Evolutionary conservation across 2,888 invertebrate species (phyloP), one percentile per base, ranked within the genome.

Genomic region (Abscondita cerata): DNA sequence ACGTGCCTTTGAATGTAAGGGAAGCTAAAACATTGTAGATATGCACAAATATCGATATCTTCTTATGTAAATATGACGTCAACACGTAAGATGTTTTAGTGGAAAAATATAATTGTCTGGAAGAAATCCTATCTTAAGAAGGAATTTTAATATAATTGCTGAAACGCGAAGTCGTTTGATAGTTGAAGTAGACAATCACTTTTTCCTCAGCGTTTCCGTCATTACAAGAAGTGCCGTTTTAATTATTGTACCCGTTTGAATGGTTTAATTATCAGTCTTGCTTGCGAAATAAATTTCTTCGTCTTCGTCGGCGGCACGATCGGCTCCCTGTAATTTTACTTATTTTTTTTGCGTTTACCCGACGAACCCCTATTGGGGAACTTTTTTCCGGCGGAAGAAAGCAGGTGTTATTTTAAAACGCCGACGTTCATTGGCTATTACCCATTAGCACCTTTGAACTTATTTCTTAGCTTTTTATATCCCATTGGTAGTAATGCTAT

Each of bases 221-320:
- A 56, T 48, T 53, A 52, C 31, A 52, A 57, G 56, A 55, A 57
- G 57, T 40, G 33, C 19, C 38, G 52, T 62, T 57, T 57, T 57
- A 57, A 62, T 62, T 62, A 62, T 57, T 52, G 41, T 47, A 48
- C 57, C 52, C 47, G 62, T 54, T 57, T 48, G 57, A 58, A 53
- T 57, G 52, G 57, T 62, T 57, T 48, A 57, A 62, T 62, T 62
- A 57, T 62, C 54, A 25, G 50, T 25, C 25, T 25, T 25, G 25
- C 25, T 25, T 25, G 25, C 25, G 25, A 25, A 25, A 25, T 25
- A 25, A 25, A 25, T 25, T 25, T 25, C 25, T 2, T 25, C 25
- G 2, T 25, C 6, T 2, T 25, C 25, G 25, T 25, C 25, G 25
- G 25, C 25, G 6, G 25, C 25, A 25, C 2, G 4, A 25, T 25